Percentiles rank a stretch among this genome's conserved stretches.
phyloP scores from a whole-genome alignment of 2,888 invertebrate species.

The Apodemia duryi region DNA sequence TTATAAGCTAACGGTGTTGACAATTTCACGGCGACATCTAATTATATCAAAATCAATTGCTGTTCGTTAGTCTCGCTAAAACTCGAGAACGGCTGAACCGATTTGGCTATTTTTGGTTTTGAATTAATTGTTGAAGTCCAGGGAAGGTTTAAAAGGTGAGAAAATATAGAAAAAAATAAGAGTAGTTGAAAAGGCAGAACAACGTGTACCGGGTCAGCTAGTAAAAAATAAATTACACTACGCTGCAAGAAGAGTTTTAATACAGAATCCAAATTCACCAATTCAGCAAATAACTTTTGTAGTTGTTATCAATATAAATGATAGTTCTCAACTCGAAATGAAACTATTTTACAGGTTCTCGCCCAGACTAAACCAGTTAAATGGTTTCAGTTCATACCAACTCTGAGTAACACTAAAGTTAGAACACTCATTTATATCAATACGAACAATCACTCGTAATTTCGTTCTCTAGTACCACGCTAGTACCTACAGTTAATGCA shows the following conservation, averaged over 20 bases:
- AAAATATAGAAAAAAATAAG: too few species aligned
- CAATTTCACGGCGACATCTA: too few species aligned
- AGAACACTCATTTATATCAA: slow-evolving; percentile 9
- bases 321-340: slow-evolving; percentile 1
- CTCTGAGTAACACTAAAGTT: not conserved
- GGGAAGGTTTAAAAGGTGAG: too few species aligned
- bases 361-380: slow-evolving; percentile 7
- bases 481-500: not conserved
- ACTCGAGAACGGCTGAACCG: too few species aligned
- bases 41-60: too few species aligned
- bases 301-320: slow-evolving; percentile 11
- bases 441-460: slow-evolving; percentile 7
- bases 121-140: too few species aligned
- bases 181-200: too few species aligned
- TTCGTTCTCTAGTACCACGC: not conserved
- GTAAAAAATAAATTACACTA: not conserved
- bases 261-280: not conserved
- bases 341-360: slow-evolving; percentile 11
- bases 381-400: slow-evolving; percentile 13
- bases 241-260: not conserved
- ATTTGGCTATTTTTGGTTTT: too few species aligned
- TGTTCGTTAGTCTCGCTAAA: too few species aligned
- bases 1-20: too few species aligned
- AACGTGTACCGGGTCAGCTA: too few species aligned
- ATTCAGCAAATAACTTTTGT: not conserved